phyloP scores from a whole-genome alignment of 2,888 invertebrate genomes.

The Caenorhabditis uteleia region DNA sequence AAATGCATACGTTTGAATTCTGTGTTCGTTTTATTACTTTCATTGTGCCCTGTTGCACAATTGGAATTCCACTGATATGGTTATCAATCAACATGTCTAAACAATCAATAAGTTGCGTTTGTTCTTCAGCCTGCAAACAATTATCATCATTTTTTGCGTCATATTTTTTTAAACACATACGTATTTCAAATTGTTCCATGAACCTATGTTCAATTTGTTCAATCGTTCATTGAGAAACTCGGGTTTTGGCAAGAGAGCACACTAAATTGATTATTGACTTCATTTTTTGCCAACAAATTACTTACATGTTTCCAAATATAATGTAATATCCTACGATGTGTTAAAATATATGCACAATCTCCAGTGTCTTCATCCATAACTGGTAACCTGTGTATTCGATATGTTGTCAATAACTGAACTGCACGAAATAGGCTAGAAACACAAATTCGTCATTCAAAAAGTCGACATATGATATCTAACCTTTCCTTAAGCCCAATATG shows the following conservation, averaged over 20 bases:
- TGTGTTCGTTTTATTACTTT: conserved; percentile 8
- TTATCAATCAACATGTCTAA: conserved; percentile 48
- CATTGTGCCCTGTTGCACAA: conserved; percentile 30
- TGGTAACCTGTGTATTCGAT: conserved; percentile 47
- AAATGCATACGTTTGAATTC: neutral
- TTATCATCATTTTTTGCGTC: conserved; percentile 3
- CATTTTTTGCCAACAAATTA: neutral
- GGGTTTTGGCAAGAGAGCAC: conserved; percentile 40
- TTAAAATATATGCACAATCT: conserved; percentile 52
- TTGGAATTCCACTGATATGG: conserved; percentile 46
- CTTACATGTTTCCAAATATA: conserved; percentile 44
- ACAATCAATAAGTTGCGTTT: conserved; percentile 42
- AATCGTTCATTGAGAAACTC: conserved; percentile 28
- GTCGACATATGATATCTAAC: neutral
- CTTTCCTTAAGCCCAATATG: conserved; percentile 42
- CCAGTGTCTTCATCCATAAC: conserved; percentile 45
- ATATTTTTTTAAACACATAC: no score
- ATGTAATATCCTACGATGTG: conserved; percentile 46
- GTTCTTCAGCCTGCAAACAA: conserved; percentile 30
- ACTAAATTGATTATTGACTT: conserved; percentile 19
- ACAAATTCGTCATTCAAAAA: no score
- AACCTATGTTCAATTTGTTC: conserved; percentile 34
- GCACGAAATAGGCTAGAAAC: conserved; percentile 37
- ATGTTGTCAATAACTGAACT: conserved; percentile 26
- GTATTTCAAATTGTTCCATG: conserved; percentile 41